phyloP scores from a whole-genome alignment of 2,797 vertebrate genomes.

The Brachyrhaphis roseni region DNA sequence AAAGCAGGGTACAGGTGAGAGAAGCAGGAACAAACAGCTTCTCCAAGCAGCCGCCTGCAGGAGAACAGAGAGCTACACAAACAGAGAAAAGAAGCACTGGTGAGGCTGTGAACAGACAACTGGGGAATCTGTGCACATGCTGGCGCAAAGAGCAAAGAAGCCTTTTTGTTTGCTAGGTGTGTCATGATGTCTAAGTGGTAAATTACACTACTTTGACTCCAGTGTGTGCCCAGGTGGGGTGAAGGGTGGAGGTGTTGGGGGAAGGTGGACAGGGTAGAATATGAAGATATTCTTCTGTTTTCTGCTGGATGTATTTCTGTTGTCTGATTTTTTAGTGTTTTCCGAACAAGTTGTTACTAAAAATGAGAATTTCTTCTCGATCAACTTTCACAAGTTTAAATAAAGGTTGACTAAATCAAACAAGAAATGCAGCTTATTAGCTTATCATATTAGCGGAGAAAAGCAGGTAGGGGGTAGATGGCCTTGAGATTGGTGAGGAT shows the following conservation, averaged over 20 bases:
- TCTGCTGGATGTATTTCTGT: too few species aligned
- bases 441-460: too few species aligned
- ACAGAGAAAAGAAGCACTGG: slow-evolving; percentile 6
- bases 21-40: neutral
- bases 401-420: neutral
- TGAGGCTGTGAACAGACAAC: slow-evolving; percentile 27
- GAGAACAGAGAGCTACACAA: slow-evolving; percentile 10
- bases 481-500: neutral
- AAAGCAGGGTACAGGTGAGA: neutral
- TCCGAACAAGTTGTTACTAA: too few species aligned
- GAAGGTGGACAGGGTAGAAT: neutral
- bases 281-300: neutral
- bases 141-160: slow-evolving; percentile 36
- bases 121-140: slow-evolving; percentile 36
- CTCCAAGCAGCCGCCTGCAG: neutral
- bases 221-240: neutral
- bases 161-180: slow-evolving; percentile 49
- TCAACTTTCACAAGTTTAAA: neutral
- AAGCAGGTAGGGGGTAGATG: neutral
- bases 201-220: slow-evolving; percentile 35
- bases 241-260: slow-evolving; percentile 6
- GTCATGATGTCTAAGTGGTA: slow-evolving; percentile 30
- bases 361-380: too few species aligned
- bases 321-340: too few species aligned
- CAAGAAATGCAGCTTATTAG: neutral